Conservation (phyloP, 2,888 invertebrate genomes). For the Hemistola chrysoprasaria region DNA sequence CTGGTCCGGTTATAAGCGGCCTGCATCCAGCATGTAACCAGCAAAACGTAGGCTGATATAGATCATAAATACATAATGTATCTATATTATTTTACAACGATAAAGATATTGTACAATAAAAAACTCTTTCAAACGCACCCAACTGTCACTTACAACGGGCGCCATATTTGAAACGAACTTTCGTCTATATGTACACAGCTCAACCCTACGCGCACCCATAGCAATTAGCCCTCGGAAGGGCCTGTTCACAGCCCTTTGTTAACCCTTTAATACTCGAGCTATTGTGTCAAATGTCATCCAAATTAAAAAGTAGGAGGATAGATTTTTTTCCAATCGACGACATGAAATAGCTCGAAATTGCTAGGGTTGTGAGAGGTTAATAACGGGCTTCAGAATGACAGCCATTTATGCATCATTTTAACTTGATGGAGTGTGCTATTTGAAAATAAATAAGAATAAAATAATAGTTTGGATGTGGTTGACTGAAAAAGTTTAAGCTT, state of each 20-base stretch:
- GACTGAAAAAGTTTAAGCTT: conserved; percentile 37
- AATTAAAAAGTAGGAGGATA: conserved; percentile 75
- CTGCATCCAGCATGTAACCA: too few relatives aligned
- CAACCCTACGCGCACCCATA: conserved; percentile 51
- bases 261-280: conserved; percentile 66
- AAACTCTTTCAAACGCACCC: conserved; percentile 16
- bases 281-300: conserved; percentile 79
- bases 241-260: conserved; percentile 69
- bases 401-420: conserved; percentile 55
- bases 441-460: too few relatives aligned
- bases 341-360: conserved; percentile 44
- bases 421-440: conserved; percentile 37
- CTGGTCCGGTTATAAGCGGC: too few relatives aligned
- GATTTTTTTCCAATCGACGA: conserved; percentile 44
- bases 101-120: conserved; percentile 4
- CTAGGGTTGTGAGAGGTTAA: conserved; percentile 66
- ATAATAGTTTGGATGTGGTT: conserved; percentile 34
- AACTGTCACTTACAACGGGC: conserved; percentile 25
- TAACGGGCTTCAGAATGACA: conserved; percentile 65
- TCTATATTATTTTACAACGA: too few relatives aligned
- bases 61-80: too few relatives aligned
- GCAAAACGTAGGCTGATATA: too few relatives aligned
- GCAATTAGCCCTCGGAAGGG: conserved; percentile 73
- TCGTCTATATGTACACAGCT: conserved; percentile 43
- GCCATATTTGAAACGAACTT: conserved; percentile 33